Evolutionary conservation across 2,888 invertebrate species (phyloP), one percentile per base, ranked within the genome.

Genomic region (Zeuzera pyrina): DNA sequence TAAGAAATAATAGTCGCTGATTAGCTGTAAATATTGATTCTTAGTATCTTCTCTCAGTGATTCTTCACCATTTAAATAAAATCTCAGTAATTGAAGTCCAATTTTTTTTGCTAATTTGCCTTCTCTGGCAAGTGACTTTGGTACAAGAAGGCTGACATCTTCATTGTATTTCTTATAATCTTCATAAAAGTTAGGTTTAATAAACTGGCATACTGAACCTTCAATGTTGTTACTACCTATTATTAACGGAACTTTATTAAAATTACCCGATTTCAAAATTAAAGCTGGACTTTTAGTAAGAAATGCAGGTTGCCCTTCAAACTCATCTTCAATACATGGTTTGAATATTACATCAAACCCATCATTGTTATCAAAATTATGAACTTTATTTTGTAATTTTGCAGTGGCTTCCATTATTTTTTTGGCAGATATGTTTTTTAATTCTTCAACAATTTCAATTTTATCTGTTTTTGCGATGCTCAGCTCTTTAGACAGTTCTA

Each of bases 191-290:
- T 49, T 40, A 24, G 7, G n/a, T 23, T 53, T 56, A 2, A 63
- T 33, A 29, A 53, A 64, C 37, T 72, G 55, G 15, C 76, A 41
- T 22, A 72, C 37, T 8, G 61, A 53, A 2, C 52, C 72, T 52
- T 81, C 81, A 33, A 64, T 61, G 33, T 76, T 72, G 41, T 71
- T 74, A 41, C 69, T 67, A 10, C 84, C 84, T 27, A 79, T 77
- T 28, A 84, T 71, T 32, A 83, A 42, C 2, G 84, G 84, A 0
- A 84, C 77, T 52, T 73, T 78, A 43, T 73, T 71, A 33, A 69
- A 71, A 34, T 69, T 69, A 13, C 74, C 74, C 15, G 76, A 67
- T 48, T 74, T 78, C 32, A 83, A 43, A 29, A 81, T 59, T n/a
- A 53, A 29, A 19, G 43, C 43, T 16, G 84, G 83, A 35, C 65